These are phyloP conservation scores for Microctenopoma lineatum DNA, from an alignment of 2,797 vertebrate genomes.

Conservation along the genomic window DNA sequence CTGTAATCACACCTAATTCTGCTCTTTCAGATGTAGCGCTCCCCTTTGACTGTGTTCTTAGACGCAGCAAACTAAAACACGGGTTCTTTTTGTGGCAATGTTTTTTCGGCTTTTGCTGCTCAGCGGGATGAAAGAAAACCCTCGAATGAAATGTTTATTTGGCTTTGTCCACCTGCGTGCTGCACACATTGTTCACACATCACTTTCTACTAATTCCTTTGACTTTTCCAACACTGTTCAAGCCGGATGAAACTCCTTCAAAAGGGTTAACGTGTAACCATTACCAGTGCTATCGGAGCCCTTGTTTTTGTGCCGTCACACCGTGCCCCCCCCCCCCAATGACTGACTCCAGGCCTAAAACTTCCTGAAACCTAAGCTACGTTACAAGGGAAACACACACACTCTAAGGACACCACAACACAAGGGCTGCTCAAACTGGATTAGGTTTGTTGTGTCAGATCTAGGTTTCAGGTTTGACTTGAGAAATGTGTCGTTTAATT, in stretches of 20 bases:
- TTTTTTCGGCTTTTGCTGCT: constrained; percentile 3
- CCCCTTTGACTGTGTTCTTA: constrained; percentile 47
- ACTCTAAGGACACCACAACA: constrained; percentile 76
- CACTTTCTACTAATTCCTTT: constrained; percentile 30
- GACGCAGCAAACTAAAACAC: constrained; percentile 40
- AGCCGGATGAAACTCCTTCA: constrained; percentile 44
- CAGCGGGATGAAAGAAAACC: constrained; percentile 23
- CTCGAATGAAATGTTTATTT: constrained; percentile 34
- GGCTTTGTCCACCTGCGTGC: constrained; percentile 6
- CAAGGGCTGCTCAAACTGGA: constrained; percentile 77
- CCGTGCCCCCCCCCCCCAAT: constrained; percentile 23
- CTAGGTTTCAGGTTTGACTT: constrained; percentile 81
- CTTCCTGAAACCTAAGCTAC: constrained; percentile 76
- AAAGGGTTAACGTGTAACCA: constrained; percentile 28
- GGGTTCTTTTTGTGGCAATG: constrained; percentile 6
- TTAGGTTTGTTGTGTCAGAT: constrained; percentile 84
- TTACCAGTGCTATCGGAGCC: constrained; percentile 58
- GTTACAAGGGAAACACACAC: constrained; percentile 69
- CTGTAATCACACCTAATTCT: constrained; percentile 71
- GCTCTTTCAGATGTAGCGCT: constrained; percentile 52
- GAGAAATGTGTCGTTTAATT: constrained; percentile 85
- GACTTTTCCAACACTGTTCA: constrained; percentile 33
- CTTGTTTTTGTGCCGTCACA: constrained; percentile 53
- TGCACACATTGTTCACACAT: constrained; percentile 18
- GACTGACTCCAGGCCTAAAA: constrained; percentile 75